Evolutionary conservation across 2,797 vertebrate species (phyloP).

Genomic region (Coracias cyanogaster): DNA sequence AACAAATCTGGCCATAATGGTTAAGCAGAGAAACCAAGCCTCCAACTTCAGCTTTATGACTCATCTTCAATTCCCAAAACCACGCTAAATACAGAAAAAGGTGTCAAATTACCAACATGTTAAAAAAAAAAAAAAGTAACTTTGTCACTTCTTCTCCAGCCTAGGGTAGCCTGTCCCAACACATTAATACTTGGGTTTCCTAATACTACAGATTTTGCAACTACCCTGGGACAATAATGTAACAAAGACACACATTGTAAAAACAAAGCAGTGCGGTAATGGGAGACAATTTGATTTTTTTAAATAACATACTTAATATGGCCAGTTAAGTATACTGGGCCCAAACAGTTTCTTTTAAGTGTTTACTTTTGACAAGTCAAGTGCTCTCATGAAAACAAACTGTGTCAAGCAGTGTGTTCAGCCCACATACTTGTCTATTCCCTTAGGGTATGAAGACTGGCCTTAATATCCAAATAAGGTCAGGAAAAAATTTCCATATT

Average conservation of each 20-base stretch:
- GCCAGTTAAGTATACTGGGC: neutral
- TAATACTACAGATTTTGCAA: neutral
- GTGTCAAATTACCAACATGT: neutral
- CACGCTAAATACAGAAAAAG: neutral
- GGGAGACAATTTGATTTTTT: neutral
- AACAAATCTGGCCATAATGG: neutral
- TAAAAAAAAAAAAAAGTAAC: neutral
- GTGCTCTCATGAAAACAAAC: conserved; percentile 22
- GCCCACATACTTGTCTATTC: neutral
- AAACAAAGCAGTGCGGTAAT: neutral
- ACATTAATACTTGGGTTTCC: neutral
- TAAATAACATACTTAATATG: neutral
- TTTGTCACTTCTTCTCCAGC: neutral
- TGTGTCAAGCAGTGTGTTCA: neutral
- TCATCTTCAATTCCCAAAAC: neutral
- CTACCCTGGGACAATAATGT: neutral
- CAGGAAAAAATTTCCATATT: conserved; percentile 8
- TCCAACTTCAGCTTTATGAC: neutral
- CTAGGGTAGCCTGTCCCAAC: neutral
- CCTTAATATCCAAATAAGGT: conserved; percentile 41
- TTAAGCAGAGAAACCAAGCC: neutral
- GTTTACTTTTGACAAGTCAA: conserved; percentile 4
- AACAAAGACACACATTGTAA: neutral
- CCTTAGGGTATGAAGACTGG: neutral
- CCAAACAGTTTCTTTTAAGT: neutral